A percentile compares a stretch with the other conserved stretches of the same genome.
These are phyloP conservation scores for Adelosebastes latens DNA, from an alignment of 2,797 vertebrate genomes.

Conservation along the genomic window DNA sequence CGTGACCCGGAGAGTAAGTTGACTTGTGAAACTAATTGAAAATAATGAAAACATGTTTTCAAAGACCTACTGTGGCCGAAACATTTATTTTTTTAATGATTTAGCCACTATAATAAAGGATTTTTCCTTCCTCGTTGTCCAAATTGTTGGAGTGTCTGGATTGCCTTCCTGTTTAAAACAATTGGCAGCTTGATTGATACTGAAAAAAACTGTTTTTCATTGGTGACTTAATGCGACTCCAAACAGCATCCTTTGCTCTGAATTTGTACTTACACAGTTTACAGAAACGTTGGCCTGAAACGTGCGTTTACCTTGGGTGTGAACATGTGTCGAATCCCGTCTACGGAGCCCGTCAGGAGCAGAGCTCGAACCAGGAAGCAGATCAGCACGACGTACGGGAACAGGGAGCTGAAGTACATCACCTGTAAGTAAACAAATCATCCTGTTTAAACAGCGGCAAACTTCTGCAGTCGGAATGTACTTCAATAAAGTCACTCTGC, in stretches of 20 bases:
- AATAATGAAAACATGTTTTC: no score
- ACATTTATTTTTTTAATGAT: no score
- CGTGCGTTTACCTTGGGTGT: slow-evolving; percentile 91
- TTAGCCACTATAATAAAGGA: no score
- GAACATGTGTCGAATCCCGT: slow-evolving; percentile 97
- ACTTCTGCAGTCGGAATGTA: neutral
- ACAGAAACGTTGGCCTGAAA: no score
- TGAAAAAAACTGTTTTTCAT: neutral
- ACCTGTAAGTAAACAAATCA: slow-evolving; percentile 81
- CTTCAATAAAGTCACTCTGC: neutral
- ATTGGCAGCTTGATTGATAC: neutral
- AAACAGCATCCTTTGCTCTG: neutral
- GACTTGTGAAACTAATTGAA: no score
- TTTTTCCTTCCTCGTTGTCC: no score
- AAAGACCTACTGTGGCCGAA: no score
- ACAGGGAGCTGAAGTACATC: slow-evolving; percentile 99
- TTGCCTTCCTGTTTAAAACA: neutral
- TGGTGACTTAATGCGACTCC: neutral
- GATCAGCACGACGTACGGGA: slow-evolving; percentile 94
- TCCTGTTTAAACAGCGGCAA: neutral
- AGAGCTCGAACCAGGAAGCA: slow-evolving; percentile 95
- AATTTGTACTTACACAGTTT: neutral
- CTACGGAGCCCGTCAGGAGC: slow-evolving; percentile 92
- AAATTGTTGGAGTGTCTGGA: no score
- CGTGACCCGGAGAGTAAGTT: no score